These are phyloP conservation scores for Falco novaeseelandiae DNA, from an alignment of 2,797 vertebrate genomes.

Conservation along the genomic window DNA sequence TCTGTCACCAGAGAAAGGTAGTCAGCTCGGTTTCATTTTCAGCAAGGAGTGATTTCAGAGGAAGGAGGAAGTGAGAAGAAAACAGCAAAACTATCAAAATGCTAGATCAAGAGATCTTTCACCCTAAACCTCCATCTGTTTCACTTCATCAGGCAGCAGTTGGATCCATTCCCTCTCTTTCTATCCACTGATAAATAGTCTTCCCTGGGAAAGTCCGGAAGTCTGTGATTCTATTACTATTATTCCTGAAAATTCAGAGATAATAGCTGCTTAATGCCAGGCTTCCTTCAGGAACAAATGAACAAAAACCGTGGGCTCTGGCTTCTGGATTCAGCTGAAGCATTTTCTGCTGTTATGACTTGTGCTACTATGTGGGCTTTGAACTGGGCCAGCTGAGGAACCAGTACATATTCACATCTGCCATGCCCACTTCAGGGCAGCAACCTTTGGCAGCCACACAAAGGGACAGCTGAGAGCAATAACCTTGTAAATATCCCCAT, in stretches of 20 bases:
- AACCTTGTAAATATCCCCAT: constrained; percentile 40
- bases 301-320: background rate
- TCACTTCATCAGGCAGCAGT: background rate
- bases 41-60: background rate
- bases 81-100: background rate
- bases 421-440: background rate
- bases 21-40: background rate
- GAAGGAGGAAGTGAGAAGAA: background rate
- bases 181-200: background rate
- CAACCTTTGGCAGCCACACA: background rate
- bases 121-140: background rate
- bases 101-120: background rate
- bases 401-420: background rate
- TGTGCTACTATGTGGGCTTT: background rate
- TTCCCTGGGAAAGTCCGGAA: background rate
- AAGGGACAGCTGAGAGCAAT: constrained; percentile 8
- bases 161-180: background rate
- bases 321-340: background rate
- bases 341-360: background rate
- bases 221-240: background rate
- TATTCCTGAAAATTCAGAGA: background rate
- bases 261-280: background rate
- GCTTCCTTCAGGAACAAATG: background rate
- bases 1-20: background rate
- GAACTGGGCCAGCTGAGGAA: background rate